Evolutionary conservation across 2,113 vertebrate species (phyloP).

Genomic region (Larimichthys crocea): DNA sequence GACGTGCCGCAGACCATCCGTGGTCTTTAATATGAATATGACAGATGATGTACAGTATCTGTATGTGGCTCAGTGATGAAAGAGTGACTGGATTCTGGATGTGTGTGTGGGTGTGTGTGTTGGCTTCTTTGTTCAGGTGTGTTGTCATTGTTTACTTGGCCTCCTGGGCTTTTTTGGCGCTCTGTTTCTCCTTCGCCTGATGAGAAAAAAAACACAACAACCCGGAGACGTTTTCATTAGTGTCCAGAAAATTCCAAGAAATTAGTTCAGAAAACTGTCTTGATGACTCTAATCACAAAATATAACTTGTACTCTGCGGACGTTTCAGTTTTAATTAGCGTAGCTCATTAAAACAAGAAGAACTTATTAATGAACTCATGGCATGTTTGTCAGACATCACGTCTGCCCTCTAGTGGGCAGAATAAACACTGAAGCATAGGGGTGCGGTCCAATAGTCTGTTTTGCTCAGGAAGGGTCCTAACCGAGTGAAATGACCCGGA

Average conservation of each 20-base stretch:
- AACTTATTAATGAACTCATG: not conserved
- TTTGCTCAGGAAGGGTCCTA: no score
- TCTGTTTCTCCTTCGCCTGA: constrained; percentile 98
- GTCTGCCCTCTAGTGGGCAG: constrained; percentile 60
- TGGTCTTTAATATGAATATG: constrained; percentile 24
- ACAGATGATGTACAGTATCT: constrained; percentile 36
- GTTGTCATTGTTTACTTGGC: constrained; percentile 88
- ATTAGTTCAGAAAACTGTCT: not conserved
- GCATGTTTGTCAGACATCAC: not conserved
- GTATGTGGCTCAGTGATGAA: constrained; percentile 51
- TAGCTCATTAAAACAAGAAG: not conserved
- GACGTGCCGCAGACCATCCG: constrained; percentile 34
- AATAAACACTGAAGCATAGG: not conserved
- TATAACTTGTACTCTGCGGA: not conserved
- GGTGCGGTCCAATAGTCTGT: no score
- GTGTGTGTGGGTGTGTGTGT: constrained; percentile 29
- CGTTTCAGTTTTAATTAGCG: not conserved
- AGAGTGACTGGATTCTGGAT: constrained; percentile 22
- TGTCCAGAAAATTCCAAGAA: not conserved
- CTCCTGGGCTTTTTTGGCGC: constrained; percentile 96
- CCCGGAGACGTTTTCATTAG: constrained; percentile 15
- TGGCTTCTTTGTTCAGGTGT: constrained; percentile 25
- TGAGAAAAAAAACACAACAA: constrained; percentile 46
- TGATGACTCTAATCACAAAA: not conserved
- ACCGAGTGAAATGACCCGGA: no score